Percentiles rank a stretch among this genome's conserved stretches.
Evolutionary conservation across 2,113 vertebrate genomes (phyloP).

Genomic region (Notarius quadriscutis): DNA sequence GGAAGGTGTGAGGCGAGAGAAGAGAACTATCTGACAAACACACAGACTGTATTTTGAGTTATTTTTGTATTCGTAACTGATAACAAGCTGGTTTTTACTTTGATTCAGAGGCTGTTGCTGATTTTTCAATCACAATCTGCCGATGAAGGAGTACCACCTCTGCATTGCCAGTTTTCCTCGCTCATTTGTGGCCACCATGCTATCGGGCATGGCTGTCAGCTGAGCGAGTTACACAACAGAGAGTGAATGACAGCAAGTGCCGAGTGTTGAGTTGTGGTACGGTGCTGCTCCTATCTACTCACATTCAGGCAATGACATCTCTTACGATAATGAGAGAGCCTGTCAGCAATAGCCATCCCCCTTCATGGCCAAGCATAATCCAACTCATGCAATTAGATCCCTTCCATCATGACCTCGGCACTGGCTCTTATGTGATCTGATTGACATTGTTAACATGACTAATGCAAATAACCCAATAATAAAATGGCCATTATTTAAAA

Average conservation of each 20-base stretch:
- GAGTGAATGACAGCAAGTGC: conserved; percentile 14
- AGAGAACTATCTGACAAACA: not conserved
- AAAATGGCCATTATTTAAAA: not conserved
- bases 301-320: conserved; percentile 44
- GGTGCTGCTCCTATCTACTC: conserved; percentile 47
- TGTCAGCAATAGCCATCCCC: conserved; percentile 41
- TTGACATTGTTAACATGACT: conserved; percentile 14
- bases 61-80: not conserved
- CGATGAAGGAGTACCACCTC: not conserved
- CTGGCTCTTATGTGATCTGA: not conserved
- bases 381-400: conserved; percentile 9
- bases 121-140: not conserved
- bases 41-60: not conserved
- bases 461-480: not conserved
- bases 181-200: conserved; percentile 5
- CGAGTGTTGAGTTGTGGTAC: conserved; percentile 17
- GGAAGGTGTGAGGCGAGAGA: not conserved
- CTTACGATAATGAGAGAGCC: conserved; percentile 51
- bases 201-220: conserved; percentile 16
- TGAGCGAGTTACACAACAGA: conserved; percentile 26
- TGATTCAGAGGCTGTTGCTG: not conserved
- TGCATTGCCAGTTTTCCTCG: not conserved
- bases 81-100: not conserved
- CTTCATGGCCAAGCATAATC: not conserved
- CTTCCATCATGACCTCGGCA: conserved; percentile 12